Percentiles rank a stretch among this genome's conserved stretches.
These are phyloP conservation scores for Erebia ligea DNA, from an alignment of 2,888 invertebrate genomes.

Conservation along the genomic window DNA sequence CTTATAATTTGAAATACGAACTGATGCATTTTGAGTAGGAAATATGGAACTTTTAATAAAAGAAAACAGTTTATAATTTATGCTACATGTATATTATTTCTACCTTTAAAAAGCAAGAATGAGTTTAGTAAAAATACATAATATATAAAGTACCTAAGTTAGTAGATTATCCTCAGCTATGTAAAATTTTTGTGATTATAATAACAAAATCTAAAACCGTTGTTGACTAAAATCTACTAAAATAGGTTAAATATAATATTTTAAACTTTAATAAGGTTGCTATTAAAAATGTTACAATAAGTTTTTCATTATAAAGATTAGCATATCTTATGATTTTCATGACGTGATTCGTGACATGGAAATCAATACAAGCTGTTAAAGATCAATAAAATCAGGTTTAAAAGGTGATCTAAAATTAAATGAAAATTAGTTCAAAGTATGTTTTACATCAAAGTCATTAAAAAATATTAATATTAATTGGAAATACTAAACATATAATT, in stretches of 20 bases:
- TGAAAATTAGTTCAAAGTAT: conserved; percentile 10
- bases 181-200: too few species aligned
- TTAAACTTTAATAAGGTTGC: background rate
- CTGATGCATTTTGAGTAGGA: conserved; percentile 28
- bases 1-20: conserved; percentile 16
- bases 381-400: conserved; percentile 12
- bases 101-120: conserved; percentile 1
- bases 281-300: background rate
- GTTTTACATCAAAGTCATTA: background rate
- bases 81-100: conserved; percentile 3
- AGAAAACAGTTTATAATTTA: conserved; percentile 36
- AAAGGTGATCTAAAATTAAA: conserved; percentile 5
- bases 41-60: conserved; percentile 44
- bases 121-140: too few species aligned
- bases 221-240: background rate
- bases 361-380: background rate
- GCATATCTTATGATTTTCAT: background rate
- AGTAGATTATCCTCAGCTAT: too few species aligned
- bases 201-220: background rate
- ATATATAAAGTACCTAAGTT: too few species aligned
- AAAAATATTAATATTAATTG: conserved; percentile 14
- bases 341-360: background rate
- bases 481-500: conserved; percentile 10
- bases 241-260: background rate
- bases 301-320: background rate